Conservation (phyloP, 1,140 invertebrate genomes). For the Pseudomyrmex concolor region DNA sequence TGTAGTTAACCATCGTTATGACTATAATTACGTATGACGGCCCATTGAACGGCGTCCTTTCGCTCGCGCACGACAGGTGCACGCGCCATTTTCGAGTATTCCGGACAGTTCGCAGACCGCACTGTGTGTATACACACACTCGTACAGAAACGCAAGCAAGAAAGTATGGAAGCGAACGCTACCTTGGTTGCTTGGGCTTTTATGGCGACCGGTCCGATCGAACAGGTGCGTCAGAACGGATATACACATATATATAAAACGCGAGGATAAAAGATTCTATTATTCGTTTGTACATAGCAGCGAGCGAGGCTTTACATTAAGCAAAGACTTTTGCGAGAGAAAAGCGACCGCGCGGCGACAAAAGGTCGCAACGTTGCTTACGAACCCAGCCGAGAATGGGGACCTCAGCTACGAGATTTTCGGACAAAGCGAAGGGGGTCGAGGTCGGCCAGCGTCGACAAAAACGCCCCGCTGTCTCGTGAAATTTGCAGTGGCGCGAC, state of each 20-base stretch:
- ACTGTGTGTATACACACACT: slow-evolving; percentile 41
- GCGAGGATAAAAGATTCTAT: slow-evolving; percentile 70
- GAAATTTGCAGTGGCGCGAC: slow-evolving; percentile 18
- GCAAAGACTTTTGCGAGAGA: slow-evolving; percentile 64
- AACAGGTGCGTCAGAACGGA: slow-evolving; percentile 76
- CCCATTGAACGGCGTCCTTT: slow-evolving; percentile 64
- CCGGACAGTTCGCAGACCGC: slow-evolving; percentile 51
- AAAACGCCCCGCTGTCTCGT: slow-evolving; percentile 15
- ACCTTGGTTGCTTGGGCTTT: slow-evolving; percentile 73
- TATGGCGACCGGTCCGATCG: slow-evolving; percentile 77
- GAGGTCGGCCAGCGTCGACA: not conserved
- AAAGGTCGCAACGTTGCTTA: slow-evolving; percentile 63
- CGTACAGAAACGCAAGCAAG: slow-evolving; percentile 59
- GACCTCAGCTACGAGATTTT: slow-evolving; percentile 24
- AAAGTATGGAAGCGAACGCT: slow-evolving; percentile 76
- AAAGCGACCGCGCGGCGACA: slow-evolving; percentile 59
- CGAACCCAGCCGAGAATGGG: not conserved
- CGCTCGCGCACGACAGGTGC: slow-evolving; percentile 70
- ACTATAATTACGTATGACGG: slow-evolving; percentile 42
- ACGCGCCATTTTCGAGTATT: slow-evolving; percentile 70
- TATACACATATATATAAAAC: slow-evolving; percentile 44
- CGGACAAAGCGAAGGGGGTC: slow-evolving; percentile 61
- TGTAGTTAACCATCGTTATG: slow-evolving; percentile 36
- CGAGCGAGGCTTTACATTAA: slow-evolving; percentile 43
- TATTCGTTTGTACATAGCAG: slow-evolving; percentile 65